Base-by-base conservation (phyloP, 1,140 invertebrate genomes). In the Drosophila ogumai region DNA sequence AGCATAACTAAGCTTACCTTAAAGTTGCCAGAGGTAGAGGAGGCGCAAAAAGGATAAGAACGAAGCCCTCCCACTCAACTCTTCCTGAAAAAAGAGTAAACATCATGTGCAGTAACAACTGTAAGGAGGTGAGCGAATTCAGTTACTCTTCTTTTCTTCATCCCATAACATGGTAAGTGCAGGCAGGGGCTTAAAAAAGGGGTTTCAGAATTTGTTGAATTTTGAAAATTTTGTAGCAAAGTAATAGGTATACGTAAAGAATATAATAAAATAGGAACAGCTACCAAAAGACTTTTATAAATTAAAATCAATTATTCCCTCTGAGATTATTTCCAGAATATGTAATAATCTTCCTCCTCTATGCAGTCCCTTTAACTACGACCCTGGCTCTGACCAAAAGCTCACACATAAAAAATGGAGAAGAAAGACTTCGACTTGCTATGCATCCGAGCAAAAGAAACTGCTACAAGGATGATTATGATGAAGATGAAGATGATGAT, bases 381-480 rank as follows among this genome's bases (percentile, higher is more conserved):
- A 10, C 13, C 17, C 17, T 15, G 50, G 13, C 17, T 4, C 17
- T 54, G 32, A 54, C 17, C 32, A 56, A 56, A 38, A 12, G 31
- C 31, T 2, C 15, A 32, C 12, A 43, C 19, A 49, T 2, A 8
- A 6, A 13, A 3, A 52, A 47, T 17, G 1, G 4, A 0, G 1
- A 15, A 22, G 15, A 4, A 28, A 17, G 13, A 49, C 22, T 22
- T 13, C 1, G 34, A 5, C 12, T 28, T 15, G 22, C 31, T 76
- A 79, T 82, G 67, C 67, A 87, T 73, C 68, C 54, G 54, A 60
- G 61, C 10, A 17, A 25, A 59, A 49, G 40, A 49, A 41, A 40
- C 41, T 58, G 43, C 68, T 43, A 57, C 50, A 69, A 47, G 34
- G 65, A 68, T 68, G 32, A 46, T 46, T 34, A 68, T 46, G 40